Base-by-base conservation (phyloP, 2,888 invertebrate species). In the Napeogenes sylphis region DNA sequence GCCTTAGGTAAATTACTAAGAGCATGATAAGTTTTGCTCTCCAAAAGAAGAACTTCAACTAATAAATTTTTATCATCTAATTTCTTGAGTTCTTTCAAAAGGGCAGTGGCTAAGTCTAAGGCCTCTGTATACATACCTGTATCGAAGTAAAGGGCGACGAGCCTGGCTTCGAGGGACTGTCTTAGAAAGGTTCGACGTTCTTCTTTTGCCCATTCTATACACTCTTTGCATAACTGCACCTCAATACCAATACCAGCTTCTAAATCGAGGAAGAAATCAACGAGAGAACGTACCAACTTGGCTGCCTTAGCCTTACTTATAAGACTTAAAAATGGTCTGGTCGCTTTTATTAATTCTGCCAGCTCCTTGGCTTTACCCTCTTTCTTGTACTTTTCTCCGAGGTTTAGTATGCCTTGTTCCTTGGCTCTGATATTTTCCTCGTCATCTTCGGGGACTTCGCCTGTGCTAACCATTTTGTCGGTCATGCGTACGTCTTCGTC, bases 281-380 rank as follows among this genome's bases (percentile, higher is more conserved):
- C 99, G 73, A 99, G 92, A 32, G 97, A 96, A 69, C 99, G 94
- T 8, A 99, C 99, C 75, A 99, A 91, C 88, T 99, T 99, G 0
- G 99, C 99, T 59, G 99, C 99, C 90, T 99, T 99, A 45, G 99
- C 99, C 92, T 99, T 99, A 83, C 99, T 99, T 79, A 99, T 97
- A 74, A 95, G 92, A 76, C 95, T 95, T 65, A 99, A 92, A 83
- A 99, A 99, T 14, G 99, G 99, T 75, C 99, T 94, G 58, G 98
- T 98, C 68, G 95, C 95, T 91, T 97, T 97, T 79, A 99, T 99
- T 71, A 99, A 92, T 75, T 97, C 96, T 21, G 96, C 97, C 72
- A 97, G 91, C 85, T 96, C 96, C 87, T 97, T 96, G 70, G 98
- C 98, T 87, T 97, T 97, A 81, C 97, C 97, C 85, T 96, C 96